A percentile compares a stretch with the other conserved stretches of the same genome.
Evolutionary conservation across 1,140 invertebrate species (phyloP).

Genomic region (Achroia grisella): DNA sequence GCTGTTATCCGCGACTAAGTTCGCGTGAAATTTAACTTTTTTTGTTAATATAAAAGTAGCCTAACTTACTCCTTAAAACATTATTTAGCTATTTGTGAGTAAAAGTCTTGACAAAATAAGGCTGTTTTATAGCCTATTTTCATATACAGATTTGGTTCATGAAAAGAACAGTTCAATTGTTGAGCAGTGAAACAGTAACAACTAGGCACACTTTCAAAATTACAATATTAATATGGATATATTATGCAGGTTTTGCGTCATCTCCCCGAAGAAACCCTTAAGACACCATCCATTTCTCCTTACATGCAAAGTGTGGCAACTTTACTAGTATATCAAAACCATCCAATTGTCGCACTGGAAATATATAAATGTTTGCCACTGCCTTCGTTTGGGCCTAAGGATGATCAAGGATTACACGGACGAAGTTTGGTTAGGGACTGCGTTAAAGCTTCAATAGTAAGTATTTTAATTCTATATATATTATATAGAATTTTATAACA

Average conservation of each 20-base stretch:
- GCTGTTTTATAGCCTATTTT: too few relatives aligned
- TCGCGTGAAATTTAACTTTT: too few relatives aligned
- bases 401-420: constrained; percentile 56
- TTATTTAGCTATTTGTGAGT: too few relatives aligned
- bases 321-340: constrained; percentile 55
- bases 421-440: constrained; percentile 62
- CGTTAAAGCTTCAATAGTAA: constrained; percentile 61
- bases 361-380: constrained; percentile 63
- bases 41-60: too few relatives aligned
- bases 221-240: background rate
- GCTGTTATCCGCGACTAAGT: too few relatives aligned
- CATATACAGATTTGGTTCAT: too few relatives aligned
- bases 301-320: constrained; percentile 58
- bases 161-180: too few relatives aligned
- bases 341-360: constrained; percentile 49
- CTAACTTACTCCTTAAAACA: too few relatives aligned
- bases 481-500: too few relatives aligned
- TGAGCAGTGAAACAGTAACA: background rate
- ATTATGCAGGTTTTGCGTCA: constrained; percentile 38
- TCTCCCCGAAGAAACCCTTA: constrained; percentile 36
- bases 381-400: constrained; percentile 54
- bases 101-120: too few relatives aligned
- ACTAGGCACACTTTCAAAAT: background rate
- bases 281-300: constrained; percentile 49
- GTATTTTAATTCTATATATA: constrained; percentile 15